A percentile compares a stretch with the other conserved stretches of the same genome.
Conservation (phyloP, 2,797 vertebrate genomes). For the Enteromius paludinosus region DNA sequence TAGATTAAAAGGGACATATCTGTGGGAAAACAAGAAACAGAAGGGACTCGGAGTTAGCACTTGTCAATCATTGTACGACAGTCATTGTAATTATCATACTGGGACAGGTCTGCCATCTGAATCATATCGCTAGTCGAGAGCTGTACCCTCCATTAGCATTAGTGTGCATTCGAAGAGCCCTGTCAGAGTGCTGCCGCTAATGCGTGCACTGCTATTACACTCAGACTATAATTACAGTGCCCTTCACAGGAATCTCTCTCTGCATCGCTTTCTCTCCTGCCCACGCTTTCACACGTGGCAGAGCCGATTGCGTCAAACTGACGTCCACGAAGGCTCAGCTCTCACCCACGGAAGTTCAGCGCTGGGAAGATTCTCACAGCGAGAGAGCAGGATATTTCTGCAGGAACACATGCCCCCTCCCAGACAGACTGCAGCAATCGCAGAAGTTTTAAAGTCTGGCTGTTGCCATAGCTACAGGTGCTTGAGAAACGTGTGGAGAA, state of each 20-base stretch:
- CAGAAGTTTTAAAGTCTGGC: conserved; percentile 1
- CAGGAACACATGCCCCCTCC: conserved; percentile 8
- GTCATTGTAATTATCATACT: background rate
- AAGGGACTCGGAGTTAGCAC: conserved; percentile 4
- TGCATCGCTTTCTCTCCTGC: conserved; percentile 71
- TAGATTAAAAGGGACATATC: conserved; percentile 61
- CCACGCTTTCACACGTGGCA: conserved; percentile 73
- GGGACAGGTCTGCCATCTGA: conserved; percentile 1
- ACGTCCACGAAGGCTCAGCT: conserved; percentile 70
- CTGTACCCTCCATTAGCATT: conserved; percentile 63
- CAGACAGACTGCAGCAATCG: background rate
- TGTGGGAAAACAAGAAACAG: conserved; percentile 29
- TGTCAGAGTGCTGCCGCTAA: conserved; percentile 60
- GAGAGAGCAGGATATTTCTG: background rate
- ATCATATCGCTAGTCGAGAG: conserved; percentile 26
- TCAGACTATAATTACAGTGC: conserved; percentile 75
- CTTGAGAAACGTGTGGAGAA: background rate
- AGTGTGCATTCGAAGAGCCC: conserved; percentile 52
- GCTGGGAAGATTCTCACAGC: conserved; percentile 14
- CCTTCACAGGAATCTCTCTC: conserved; percentile 76
- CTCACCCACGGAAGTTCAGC: conserved; percentile 46
- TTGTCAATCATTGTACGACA: background rate
- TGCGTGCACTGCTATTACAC: conserved; percentile 69
- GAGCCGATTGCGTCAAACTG: conserved; percentile 79
- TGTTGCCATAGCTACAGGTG: conserved; percentile 44